These are phyloP conservation scores for Speoplatyrhinus poulsoni DNA, from an alignment of 2,113 vertebrate genomes.

Conservation along the genomic window DNA sequence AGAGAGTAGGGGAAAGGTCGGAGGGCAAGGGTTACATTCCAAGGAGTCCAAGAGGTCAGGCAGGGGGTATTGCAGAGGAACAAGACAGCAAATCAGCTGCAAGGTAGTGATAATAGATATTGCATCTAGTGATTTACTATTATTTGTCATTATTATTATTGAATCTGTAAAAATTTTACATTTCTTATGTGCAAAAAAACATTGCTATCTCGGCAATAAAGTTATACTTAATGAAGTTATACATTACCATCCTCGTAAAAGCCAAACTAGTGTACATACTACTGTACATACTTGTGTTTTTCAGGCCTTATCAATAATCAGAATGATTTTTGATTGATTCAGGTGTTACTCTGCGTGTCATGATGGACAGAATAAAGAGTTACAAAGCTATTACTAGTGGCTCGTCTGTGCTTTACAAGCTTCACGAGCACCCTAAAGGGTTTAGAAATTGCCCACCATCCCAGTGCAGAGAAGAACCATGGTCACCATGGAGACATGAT, in stretches of 20 bases:
- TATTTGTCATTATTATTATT: too few relatives aligned
- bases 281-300: background rate
- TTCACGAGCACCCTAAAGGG: slow-evolving; percentile 27
- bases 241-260: too few relatives aligned
- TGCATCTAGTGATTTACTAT: background rate
- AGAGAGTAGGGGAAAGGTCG: slow-evolving; percentile 3
- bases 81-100: slow-evolving; percentile 8
- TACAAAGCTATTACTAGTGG: slow-evolving; percentile 21
- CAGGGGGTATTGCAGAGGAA: slow-evolving; percentile 6
- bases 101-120: background rate
- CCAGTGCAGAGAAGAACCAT: background rate
- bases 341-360: slow-evolving; percentile 1
- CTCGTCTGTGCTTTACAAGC: slow-evolving; percentile 36
- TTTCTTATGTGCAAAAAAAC: too few relatives aligned
- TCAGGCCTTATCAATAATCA: background rate
- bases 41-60: background rate
- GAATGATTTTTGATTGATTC: background rate
- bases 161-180: too few relatives aligned
- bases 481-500: slow-evolving; percentile 8
- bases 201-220: too few relatives aligned
- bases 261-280: too few relatives aligned
- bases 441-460: slow-evolving; percentile 21
- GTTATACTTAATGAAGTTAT: too few relatives aligned
- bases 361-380: slow-evolving; percentile 26
- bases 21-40: slow-evolving; percentile 18